A percentile compares a stretch with the other conserved stretches of the same genome.
Evolutionary conservation across 2,113 vertebrate species (phyloP).

Genomic region (Perognathus longimembris): DNA sequence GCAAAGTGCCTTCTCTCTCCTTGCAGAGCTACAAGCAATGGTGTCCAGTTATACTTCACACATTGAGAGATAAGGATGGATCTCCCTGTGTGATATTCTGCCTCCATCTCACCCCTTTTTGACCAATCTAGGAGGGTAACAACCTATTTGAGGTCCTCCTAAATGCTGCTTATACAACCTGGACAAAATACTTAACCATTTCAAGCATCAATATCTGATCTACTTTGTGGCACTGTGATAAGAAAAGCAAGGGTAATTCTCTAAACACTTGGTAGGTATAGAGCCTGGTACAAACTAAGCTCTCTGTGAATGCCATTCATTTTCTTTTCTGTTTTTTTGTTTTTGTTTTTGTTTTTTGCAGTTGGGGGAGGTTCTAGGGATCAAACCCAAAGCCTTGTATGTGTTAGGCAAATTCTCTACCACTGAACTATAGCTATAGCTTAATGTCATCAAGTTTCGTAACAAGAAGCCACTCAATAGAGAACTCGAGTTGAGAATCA

Average conservation of each 20-base stretch:
- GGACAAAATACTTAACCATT: neutral
- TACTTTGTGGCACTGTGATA: neutral
- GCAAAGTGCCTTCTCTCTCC: neutral
- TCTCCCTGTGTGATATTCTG: neutral
- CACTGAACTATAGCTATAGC: neutral
- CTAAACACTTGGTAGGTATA: neutral
- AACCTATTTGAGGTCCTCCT: neutral
- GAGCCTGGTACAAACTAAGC: neutral
- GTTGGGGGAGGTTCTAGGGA: too few species aligned
- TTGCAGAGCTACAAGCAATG: neutral
- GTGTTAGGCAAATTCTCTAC: too few species aligned
- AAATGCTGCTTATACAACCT: neutral
- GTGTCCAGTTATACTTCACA: neutral
- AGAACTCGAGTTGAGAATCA: conserved; percentile 8
- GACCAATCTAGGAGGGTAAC: neutral
- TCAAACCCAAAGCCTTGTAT: too few species aligned
- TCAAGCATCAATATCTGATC: neutral
- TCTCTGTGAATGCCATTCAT: neutral
- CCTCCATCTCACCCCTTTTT: neutral
- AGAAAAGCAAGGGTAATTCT: neutral
- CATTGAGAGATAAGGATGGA: neutral
- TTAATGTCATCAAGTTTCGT: too few species aligned
- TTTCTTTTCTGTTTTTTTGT: neutral
- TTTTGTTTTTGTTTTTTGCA: too few species aligned
- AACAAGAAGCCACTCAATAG: conserved; percentile 45